A percentile compares a stretch with the other conserved stretches of the same genome.
phyloP scores from a whole-genome alignment of 2,797 vertebrate genomes.

The Pseudotriccus pelzelni region DNA sequence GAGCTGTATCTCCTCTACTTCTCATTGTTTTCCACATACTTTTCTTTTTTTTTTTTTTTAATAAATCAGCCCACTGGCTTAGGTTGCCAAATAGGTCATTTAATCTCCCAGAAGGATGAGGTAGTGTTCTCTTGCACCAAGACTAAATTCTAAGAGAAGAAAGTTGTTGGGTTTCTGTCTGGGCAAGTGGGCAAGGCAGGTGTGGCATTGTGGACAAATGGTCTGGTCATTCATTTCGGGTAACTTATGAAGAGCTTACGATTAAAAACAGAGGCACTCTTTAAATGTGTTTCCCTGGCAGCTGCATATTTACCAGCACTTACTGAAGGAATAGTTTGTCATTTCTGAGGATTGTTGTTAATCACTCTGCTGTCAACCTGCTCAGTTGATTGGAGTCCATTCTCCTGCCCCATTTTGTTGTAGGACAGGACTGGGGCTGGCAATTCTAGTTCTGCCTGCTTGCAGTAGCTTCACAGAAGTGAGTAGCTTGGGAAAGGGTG shows the following conservation, averaged over 20 bases:
- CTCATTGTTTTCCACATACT: neutral
- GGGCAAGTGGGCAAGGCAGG: neutral
- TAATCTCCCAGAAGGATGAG: neutral
- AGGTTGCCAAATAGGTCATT: neutral
- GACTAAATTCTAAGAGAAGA: neutral
- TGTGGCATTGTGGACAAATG: neutral
- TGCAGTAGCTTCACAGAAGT: neutral
- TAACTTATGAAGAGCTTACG: neutral
- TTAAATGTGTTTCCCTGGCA: neutral
- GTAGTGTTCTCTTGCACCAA: neutral
- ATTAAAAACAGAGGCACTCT: neutral
- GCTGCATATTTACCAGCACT: neutral
- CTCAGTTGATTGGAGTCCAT: neutral
- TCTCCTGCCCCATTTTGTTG: neutral
- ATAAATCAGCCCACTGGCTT: neutral
- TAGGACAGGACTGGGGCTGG: neutral
- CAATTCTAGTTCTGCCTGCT: neutral
- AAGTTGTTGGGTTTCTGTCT: neutral
- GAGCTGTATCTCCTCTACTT: neutral
- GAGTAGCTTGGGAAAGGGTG: neutral
- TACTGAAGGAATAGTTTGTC: neutral
- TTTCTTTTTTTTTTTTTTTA: neutral
- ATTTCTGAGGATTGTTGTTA: neutral
- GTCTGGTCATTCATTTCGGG: neutral
- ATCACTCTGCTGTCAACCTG: neutral